phyloP scores from a whole-genome alignment of 1,140 invertebrate genomes.

The Bombus huntii region DNA sequence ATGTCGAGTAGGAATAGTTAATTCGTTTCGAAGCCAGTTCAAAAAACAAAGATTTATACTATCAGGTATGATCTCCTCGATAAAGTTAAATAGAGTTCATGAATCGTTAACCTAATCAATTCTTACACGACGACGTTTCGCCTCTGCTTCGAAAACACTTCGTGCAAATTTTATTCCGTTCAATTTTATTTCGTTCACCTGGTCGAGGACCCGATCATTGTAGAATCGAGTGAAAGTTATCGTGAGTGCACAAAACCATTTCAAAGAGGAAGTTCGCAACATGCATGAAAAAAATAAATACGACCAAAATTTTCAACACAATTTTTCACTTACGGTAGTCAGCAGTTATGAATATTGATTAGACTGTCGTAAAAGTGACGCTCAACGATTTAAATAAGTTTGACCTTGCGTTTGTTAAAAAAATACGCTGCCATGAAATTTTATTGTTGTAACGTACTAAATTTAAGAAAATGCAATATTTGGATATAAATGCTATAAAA shows the following conservation, averaged over 20 bases:
- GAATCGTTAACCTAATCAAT: conserved; percentile 20
- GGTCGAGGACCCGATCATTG: background rate
- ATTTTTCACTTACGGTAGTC: background rate
- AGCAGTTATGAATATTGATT: background rate
- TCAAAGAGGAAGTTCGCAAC: background rate
- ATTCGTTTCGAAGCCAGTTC: no score
- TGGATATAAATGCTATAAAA: no score
- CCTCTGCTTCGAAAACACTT: no score
- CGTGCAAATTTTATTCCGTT: background rate
- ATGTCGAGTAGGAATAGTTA: background rate
- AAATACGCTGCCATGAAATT: no score
- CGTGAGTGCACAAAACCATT: background rate
- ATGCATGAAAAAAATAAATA: background rate
- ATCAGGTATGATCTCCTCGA: background rate
- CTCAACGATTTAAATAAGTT: no score
- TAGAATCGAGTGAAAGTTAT: background rate
- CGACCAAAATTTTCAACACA: background rate
- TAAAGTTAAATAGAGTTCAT: background rate
- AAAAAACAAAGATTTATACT: no score
- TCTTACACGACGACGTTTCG: background rate
- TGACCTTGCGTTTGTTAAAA: no score
- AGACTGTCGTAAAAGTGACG: background rate
- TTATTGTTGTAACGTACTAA: no score
- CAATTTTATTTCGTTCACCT: background rate
- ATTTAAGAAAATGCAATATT: no score